Conservation (phyloP, 2,888 invertebrate species). For the Chromoteleia sp. region DNA sequence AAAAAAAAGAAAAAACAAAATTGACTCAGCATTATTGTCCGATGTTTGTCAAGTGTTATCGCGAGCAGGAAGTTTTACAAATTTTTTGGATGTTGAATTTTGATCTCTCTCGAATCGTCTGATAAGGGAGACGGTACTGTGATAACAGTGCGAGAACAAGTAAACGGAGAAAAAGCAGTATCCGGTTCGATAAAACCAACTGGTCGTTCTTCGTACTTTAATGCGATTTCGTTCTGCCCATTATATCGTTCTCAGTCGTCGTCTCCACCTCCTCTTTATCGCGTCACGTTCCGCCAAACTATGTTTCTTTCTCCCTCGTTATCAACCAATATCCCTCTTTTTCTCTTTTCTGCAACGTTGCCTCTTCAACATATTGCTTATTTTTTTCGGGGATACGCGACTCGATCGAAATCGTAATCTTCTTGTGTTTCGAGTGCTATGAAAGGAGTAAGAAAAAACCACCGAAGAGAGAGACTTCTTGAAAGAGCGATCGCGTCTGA, state of each 20-base stretch:
- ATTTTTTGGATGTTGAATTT: conserved; percentile 52
- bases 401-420: conserved; percentile 75
- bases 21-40: conserved; percentile 12
- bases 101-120: conserved; percentile 31
- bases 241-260: conserved; percentile 75
- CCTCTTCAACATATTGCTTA: conserved; percentile 33
- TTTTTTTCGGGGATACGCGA: conserved; percentile 67
- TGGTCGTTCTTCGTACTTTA: conserved; percentile 77
- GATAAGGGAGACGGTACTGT: conserved; percentile 28
- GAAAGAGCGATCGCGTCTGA: conserved; percentile 70
- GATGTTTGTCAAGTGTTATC: conserved; percentile 25
- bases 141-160: conserved; percentile 61
- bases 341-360: conserved; percentile 21
- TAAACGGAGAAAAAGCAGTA: conserved; percentile 69
- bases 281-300: conserved; percentile 73
- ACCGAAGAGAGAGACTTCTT: conserved; percentile 29
- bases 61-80: conserved; percentile 39
- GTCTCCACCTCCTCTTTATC: conserved; percentile 71
- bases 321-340: conserved; percentile 31
- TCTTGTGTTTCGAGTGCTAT: conserved; percentile 73
- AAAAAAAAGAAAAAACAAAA: background rate
- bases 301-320: conserved; percentile 52
- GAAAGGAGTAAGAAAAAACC: conserved; percentile 32
- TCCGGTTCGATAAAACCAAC: conserved; percentile 78
- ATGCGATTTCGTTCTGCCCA: conserved; percentile 80